Evolutionary conservation across 2,797 vertebrate species (phyloP), one percentile per base, ranked within the genome.

Genomic region (Eleutherodactylus coqui): DNA sequence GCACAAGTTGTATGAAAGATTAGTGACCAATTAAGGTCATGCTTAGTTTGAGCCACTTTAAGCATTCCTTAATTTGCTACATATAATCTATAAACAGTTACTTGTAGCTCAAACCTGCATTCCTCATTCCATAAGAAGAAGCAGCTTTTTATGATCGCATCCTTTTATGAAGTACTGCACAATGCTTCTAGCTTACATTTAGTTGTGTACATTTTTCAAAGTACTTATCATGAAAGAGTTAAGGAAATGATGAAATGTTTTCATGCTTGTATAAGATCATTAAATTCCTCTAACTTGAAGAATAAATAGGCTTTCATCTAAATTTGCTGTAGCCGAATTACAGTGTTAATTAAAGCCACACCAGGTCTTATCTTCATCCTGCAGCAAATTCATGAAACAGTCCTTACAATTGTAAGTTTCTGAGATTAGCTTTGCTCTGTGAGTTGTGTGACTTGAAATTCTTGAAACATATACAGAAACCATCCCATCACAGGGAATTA

Each of bases 271-370:
- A 47, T 86, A 58, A 86, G 70, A 62, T 80, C 60, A 45, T 82
- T 86, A 69, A 82, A 67, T 82, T 76, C 34, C 34, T 82, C 9
- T 27, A 81, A 55, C 75, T 32, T 55, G 47, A 79, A 55, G 45
- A 85, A 78, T 41, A 82, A 81, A 86, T 29, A 73, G 53, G 17
- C 73, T 78, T 69, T 77, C 49, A 87, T 83, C 49, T 70, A 60
- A 70, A 87, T 49, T 83, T 67, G 53, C 81, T 70, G 49, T 87
- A 75, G 83, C 80, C n/a, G 75, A 75, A 83, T 87, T 83, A 78
- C 41, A 78, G 38, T 60, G 10, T 64, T 87, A 87, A 83, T 87
- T 76, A 87, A 79, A 87, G 69, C n/a, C 29, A 79, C 17, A 62
- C 53, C 24, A 49, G 34, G 16, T 79, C 81, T 79, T 87, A 84